Conservation (phyloP, 2,888 invertebrate genomes). For the Tipula unca region DNA sequence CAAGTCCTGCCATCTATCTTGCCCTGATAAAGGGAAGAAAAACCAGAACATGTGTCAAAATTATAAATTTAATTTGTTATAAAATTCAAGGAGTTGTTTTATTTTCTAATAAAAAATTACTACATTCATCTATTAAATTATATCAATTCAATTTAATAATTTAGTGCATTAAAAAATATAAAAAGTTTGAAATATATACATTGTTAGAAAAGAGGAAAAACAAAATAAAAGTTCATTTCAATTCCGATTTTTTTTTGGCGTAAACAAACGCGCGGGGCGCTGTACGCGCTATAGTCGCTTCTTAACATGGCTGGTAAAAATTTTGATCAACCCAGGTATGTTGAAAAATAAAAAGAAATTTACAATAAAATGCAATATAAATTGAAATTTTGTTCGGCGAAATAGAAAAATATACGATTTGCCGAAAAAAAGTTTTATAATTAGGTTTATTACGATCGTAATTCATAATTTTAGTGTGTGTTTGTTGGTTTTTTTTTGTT, state of each 20-base stretch:
- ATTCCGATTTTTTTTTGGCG: slow-evolving; percentile 3
- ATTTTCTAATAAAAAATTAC: neutral
- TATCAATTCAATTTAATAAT: neutral
- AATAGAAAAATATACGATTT: neutral
- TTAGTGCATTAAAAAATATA: neutral
- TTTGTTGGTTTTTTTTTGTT: slow-evolving; percentile 26
- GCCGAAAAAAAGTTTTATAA: neutral
- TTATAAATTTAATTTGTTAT: neutral
- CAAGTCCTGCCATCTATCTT: slow-evolving; percentile 15
- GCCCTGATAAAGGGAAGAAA: slow-evolving; percentile 17
- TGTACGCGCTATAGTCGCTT: slow-evolving; percentile 36
- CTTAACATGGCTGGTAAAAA: slow-evolving; percentile 85
- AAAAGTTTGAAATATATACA: slow-evolving; percentile 1
- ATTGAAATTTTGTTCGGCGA: neutral
- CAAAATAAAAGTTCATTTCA: neutral
- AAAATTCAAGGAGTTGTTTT: slow-evolving; percentile 14
- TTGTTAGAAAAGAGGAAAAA: neutral
- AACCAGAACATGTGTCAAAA: slow-evolving; percentile 18
- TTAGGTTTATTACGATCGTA: neutral
- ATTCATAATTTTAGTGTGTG: neutral
- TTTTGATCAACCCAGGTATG: slow-evolving; percentile 75
- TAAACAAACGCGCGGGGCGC: slow-evolving; percentile 21
- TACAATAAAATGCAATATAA: neutral
- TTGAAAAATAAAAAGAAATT: neutral
- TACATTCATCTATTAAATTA: neutral